A percentile compares a stretch with the other conserved stretches of the same genome.
These are phyloP conservation scores for Melieria omissa DNA, from an alignment of 2,888 invertebrate genomes.

Conservation along the genomic window DNA sequence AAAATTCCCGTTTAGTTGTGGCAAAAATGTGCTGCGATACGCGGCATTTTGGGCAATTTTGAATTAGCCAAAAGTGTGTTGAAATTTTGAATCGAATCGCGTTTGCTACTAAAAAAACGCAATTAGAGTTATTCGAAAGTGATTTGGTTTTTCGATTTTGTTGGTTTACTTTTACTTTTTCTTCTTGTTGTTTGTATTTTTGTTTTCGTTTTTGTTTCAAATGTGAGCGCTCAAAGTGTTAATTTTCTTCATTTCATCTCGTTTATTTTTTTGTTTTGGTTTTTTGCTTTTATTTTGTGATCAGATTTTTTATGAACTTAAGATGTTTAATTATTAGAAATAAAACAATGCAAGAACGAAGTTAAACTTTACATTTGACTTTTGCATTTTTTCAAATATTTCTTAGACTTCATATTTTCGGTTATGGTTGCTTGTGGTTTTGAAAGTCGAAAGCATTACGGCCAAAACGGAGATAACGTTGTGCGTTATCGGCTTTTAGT, in stretches of 20 bases:
- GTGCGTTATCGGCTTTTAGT: neutral
- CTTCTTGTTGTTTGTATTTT: conserved; percentile 44
- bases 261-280: conserved; percentile 30
- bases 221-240: conserved; percentile 29
- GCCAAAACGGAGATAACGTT: conserved; percentile 18
- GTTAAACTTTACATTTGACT: neutral
- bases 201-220: conserved; percentile 41
- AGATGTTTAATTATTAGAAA: conserved; percentile 58
- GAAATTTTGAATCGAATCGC: conserved; percentile 50
- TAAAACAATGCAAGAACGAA: neutral
- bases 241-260: conserved; percentile 43
- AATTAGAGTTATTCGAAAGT: conserved; percentile 49
- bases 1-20: conserved; percentile 50
- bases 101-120: conserved; percentile 66
- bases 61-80: conserved; percentile 35
- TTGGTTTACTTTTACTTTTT: conserved; percentile 43
- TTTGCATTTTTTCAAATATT: conserved; percentile 25
- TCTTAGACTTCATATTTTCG: conserved; percentile 32
- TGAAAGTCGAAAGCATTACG: conserved; percentile 18
- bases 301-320: conserved; percentile 64
- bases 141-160: conserved; percentile 39
- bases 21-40: conserved; percentile 31
- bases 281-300: conserved; percentile 55
- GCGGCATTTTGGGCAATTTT: conserved; percentile 20
- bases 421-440: neutral